Evolutionary conservation across 2,113 vertebrate species (phyloP), one percentile per base, ranked within the genome.

Genomic region (Ia io): DNA sequence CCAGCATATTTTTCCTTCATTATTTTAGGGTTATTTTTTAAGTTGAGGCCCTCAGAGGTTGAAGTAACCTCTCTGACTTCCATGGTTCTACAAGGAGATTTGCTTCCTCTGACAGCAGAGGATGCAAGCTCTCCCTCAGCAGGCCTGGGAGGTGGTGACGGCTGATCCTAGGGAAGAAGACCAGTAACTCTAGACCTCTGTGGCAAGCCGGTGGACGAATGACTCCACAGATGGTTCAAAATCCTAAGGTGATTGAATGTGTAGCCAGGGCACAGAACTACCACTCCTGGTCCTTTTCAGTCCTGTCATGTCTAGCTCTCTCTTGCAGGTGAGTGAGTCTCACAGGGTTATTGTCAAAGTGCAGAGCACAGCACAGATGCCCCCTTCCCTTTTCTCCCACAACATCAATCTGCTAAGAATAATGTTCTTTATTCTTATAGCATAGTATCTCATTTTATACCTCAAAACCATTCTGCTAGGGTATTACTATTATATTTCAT

Each of bases 1-100:
- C 69, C 18, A 22, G 67, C 37, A 47, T 22, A 20, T 53, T 76
- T 94, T 74, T 74, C 59, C 32, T 14, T 35, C n/a, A 49, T 65
- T 78, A 51, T 90, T 93, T 86, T 83, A 4, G 42, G 61, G 47
- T 28, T 92, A n/a, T 59, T 53, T 83, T 93, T 93, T 40, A 87
- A 71, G 44, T 4, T 32, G 23, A 90, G 23, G 71, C n/a, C 44
- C 20, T 86, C 1, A 1, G 49, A 84, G 63, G 23, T 1, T 86
- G 30, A 90, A 89, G 25, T 2, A 44, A 12, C 7, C 44, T 90
- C 20, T 89, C 40, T 67, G 49, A 17, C 42, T 84, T 32, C 30
- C 67, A 3, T 13, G 22, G 3, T 40, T 67, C 51, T 65, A 76
- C 12, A 51, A 3, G 40, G 20, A 88, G 35, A 80, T 71, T 70